phyloP scores from a whole-genome alignment of 2,888 invertebrate species.

The Lagria hirta region DNA sequence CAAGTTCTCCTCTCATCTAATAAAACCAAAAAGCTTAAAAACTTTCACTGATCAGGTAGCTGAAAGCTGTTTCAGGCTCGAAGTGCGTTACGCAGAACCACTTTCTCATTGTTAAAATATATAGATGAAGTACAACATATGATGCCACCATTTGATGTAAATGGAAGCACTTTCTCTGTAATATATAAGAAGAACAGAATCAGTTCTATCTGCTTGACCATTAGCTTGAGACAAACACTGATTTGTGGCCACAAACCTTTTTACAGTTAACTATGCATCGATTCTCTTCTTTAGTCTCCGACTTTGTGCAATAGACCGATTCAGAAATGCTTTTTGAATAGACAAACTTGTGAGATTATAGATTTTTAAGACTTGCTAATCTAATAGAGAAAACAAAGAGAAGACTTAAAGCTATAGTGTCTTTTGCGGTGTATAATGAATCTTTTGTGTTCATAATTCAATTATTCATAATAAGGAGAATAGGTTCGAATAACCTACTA shows the following conservation, averaged over 20 bases:
- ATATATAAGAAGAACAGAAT: slow-evolving; percentile 36
- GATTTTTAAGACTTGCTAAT: too few species aligned
- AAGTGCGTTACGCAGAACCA: slow-evolving; percentile 29
- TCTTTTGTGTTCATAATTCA: too few species aligned
- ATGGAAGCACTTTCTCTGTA: slow-evolving; percentile 50
- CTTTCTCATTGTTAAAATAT: slow-evolving; percentile 46
- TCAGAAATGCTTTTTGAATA: neutral
- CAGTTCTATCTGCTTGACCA: slow-evolving; percentile 38
- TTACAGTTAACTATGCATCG: slow-evolving; percentile 33
- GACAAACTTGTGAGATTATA: slow-evolving; percentile 1
- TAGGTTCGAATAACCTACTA: too few species aligned
- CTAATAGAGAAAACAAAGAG: too few species aligned
- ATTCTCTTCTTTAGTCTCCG: slow-evolving; percentile 24
- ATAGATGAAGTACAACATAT: slow-evolving; percentile 45
- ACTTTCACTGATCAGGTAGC: too few species aligned
- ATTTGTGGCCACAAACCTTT: slow-evolving; percentile 39
- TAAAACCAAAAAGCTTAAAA: too few species aligned
- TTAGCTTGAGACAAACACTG: slow-evolving; percentile 41
- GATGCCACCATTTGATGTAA: slow-evolving; percentile 46
- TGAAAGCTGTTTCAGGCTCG: too few species aligned
- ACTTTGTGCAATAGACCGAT: neutral
- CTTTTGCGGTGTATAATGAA: too few species aligned
- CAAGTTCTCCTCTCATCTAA: too few species aligned
- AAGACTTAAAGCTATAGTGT: too few species aligned
- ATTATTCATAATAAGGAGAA: too few species aligned